These are phyloP conservation scores for Pongo pygmaeus DNA, from an alignment of 2,113 vertebrate genomes.

Conservation along the genomic window DNA sequence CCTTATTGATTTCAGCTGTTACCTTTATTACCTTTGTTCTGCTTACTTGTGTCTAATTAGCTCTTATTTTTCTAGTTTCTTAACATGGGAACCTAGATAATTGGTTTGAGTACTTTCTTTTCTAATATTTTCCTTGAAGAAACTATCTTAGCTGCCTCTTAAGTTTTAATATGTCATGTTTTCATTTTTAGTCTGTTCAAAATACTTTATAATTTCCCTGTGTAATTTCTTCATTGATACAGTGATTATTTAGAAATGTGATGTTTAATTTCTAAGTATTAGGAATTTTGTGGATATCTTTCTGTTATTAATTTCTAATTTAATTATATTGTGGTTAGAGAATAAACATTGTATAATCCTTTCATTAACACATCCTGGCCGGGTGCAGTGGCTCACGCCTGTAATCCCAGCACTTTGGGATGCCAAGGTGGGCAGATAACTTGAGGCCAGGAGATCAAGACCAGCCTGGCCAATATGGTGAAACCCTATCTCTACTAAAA, in stretches of 20 bases:
- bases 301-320: not conserved
- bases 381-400: too few relatives aligned
- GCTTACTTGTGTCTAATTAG: not conserved
- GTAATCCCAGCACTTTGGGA: too few relatives aligned
- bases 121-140: not conserved
- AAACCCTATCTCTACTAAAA: too few relatives aligned
- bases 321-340: not conserved
- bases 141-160: not conserved
- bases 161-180: not conserved
- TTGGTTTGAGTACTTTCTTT: not conserved
- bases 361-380: not conserved
- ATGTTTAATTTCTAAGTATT: not conserved
- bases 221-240: not conserved
- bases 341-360: not conserved
- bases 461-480: too few relatives aligned
- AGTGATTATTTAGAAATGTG: not conserved
- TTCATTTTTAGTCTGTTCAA: not conserved
- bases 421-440: too few relatives aligned
- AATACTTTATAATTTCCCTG: not conserved
- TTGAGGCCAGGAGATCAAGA: too few relatives aligned
- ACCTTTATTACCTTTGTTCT: not conserved
- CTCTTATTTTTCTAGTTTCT: not conserved
- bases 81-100: not conserved
- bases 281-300: not conserved
- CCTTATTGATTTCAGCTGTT: not conserved